Percentiles rank a stretch among this genome's conserved stretches.
Conservation (phyloP, 2,888 invertebrate species). For the Zele albiditarsus region DNA sequence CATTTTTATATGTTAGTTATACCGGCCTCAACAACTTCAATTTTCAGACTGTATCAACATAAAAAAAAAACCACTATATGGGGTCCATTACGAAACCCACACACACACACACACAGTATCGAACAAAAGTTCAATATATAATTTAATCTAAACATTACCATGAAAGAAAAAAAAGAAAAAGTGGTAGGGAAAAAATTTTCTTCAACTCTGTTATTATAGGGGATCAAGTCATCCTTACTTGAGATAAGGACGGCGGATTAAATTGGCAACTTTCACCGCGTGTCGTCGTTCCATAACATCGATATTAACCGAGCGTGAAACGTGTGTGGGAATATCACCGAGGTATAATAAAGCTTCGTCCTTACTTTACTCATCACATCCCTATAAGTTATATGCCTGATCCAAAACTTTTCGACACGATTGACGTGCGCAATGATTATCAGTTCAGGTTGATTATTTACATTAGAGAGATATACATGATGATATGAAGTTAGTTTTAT, state of each 20-base stretch:
- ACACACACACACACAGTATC: background rate
- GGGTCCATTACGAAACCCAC: background rate
- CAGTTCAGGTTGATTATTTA: background rate
- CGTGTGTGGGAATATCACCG: background rate
- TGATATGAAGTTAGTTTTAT: background rate
- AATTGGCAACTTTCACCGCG: conserved; percentile 2
- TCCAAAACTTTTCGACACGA: conserved; percentile 9
- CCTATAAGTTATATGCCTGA: background rate
- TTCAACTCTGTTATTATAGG: background rate
- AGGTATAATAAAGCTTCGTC: background rate
- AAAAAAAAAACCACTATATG: background rate
- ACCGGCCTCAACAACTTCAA: background rate
- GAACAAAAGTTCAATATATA: background rate
- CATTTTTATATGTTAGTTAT: background rate
- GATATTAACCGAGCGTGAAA: background rate
- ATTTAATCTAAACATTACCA: background rate
- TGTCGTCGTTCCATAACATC: background rate
- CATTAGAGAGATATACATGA: background rate
- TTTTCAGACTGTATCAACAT: background rate
- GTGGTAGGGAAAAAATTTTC: background rate
- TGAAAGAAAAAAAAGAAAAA: background rate
- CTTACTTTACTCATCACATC: conserved; percentile 3
- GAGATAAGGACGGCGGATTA: background rate
- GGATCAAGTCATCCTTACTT: background rate
- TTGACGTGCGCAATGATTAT: background rate